Base-by-base conservation (phyloP, 2,113 vertebrate species). In the Ictalurus furcatus region DNA sequence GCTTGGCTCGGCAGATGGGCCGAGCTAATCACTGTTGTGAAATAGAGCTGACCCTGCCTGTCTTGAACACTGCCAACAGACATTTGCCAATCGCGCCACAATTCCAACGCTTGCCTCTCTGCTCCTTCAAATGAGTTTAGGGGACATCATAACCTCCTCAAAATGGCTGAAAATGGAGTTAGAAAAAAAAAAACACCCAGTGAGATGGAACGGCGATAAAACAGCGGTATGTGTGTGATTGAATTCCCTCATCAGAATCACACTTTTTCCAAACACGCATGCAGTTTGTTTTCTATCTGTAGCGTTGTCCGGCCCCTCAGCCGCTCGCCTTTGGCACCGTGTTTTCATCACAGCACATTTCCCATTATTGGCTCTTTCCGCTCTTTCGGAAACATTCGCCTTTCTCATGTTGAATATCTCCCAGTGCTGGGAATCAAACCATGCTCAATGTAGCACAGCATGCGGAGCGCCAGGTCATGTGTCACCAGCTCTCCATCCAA, bases 21-120 rank as follows among this genome's bases (percentile, higher is more conserved):
- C 92, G 92, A 95, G 94, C 95, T 96, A 95, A 96, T 96, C 94
- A 95, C 95, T 95, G 94, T 95, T 95, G 93, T 95, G 95, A 95
- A 95, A 96, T 94, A 95, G 94, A 95, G 94, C 95, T 96, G 96
- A 96, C 96, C 95, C 94, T 94, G 94, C 92, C 94, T 93, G 94
- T 94, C 93, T 94, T 88, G 90, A 92, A 73, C 87, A 91, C 87
- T 93, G 92, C 93, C 93, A 92, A 93, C 88, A 90, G 91, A 92
- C 82, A 82, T 93, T 93, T 94, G 92, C 93, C 93, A 94, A 91
- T 88, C 67, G 91, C 86, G 90, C 85, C 84, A 88, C 85, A 87
- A 87, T 84, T 91, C 86, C 85, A 73, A 78, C 90, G 88, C 91
- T 91, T 88, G 88, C 94, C 91, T 92, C 91, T 91, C 86, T 90